Conservation (phyloP, 2,797 vertebrate species). For the Mormyrus hasselquistii region DNA sequence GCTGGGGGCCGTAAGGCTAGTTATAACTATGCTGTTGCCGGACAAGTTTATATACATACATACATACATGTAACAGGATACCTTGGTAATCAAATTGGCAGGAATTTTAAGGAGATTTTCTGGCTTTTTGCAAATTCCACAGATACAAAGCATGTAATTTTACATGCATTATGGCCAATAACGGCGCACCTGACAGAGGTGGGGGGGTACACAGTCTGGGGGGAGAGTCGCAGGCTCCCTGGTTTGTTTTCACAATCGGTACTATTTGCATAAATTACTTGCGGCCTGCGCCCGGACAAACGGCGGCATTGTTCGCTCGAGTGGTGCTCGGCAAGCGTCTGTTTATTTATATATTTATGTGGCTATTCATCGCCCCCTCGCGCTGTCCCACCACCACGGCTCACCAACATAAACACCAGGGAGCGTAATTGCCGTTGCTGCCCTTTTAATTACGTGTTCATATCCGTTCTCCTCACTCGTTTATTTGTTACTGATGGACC, state of each 20-base stretch:
- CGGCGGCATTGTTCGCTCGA: background rate
- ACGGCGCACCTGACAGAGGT: background rate
- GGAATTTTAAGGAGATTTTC: background rate
- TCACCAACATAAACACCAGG: slow-evolving; percentile 7
- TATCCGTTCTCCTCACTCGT: background rate
- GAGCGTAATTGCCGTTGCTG: background rate
- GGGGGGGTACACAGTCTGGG: background rate
- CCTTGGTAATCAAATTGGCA: background rate
- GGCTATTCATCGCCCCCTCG: background rate
- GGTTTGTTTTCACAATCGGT: background rate
- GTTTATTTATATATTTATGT: slow-evolving; percentile 2
- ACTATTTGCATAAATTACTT: slow-evolving; percentile 16
- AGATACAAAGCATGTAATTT: background rate
- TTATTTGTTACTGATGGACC: background rate
- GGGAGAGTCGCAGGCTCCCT: background rate
- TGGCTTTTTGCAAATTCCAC: background rate
- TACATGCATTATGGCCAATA: background rate
- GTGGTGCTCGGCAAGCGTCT: background rate
- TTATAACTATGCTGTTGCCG: slow-evolving; percentile 21
- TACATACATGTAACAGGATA: background rate
- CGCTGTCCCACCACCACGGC: background rate
- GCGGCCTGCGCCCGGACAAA: background rate
- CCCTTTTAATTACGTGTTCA: slow-evolving; percentile 12
- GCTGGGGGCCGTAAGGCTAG: background rate
- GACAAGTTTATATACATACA: background rate